Conservation (phyloP, 1,140 invertebrate species). For the Papilio machaon region DNA sequence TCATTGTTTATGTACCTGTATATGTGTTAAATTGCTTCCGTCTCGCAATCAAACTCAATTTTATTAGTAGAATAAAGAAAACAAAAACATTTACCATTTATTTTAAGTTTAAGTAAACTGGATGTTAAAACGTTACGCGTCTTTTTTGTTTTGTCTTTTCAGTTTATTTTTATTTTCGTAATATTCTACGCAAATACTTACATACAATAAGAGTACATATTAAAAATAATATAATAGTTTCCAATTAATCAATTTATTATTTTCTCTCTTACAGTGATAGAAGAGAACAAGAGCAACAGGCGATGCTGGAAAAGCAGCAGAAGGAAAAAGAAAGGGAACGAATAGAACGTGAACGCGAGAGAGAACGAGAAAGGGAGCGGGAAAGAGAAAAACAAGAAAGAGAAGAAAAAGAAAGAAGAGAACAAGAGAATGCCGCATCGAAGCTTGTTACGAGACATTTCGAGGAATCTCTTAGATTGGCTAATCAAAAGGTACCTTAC, state of each 20-base stretch:
- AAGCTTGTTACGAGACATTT: conserved; percentile 93
- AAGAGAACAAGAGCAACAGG: conserved; percentile 85
- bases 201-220: neutral
- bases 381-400: conserved; percentile 83
- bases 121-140: neutral
- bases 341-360: conserved; percentile 80
- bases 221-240: neutral
- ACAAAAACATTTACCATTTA: neutral
- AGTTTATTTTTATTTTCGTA: neutral
- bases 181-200: neutral
- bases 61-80: neutral
- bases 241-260: neutral
- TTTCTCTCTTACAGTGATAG: conserved; percentile 82
- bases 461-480: conserved; percentile 91
- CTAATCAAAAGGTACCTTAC: conserved; percentile 88
- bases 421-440: conserved; percentile 86
- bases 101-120: neutral
- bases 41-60: neutral
- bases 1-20: neutral
- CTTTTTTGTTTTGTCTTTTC: neutral
- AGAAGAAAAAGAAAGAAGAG: conserved; percentile 85
- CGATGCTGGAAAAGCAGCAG: conserved; percentile 83
- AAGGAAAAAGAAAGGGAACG: conserved; percentile 83
- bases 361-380: conserved; percentile 80
- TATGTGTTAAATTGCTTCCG: neutral